phyloP scores from a whole-genome alignment of 2,888 invertebrate species.

The Ornithoptera alexandrae region DNA sequence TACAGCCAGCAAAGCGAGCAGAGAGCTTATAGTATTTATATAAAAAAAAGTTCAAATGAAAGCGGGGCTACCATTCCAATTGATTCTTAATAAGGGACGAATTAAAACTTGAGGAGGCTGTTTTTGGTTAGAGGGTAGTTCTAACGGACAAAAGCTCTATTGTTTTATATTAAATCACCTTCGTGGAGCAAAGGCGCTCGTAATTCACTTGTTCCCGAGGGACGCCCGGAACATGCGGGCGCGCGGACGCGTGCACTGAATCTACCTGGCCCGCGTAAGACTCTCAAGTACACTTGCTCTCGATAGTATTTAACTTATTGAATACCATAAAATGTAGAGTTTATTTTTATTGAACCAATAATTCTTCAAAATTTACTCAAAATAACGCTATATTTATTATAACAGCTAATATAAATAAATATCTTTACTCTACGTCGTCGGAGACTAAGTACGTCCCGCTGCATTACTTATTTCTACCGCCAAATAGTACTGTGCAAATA shows the following conservation, averaged over 20 bases:
- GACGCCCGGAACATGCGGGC: slow-evolving; percentile 22
- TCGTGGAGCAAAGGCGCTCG: slow-evolving; percentile 51
- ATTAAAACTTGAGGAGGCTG: slow-evolving; percentile 38
- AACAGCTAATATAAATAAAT: no score
- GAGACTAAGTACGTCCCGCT: no score
- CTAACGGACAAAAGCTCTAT: slow-evolving; percentile 53
- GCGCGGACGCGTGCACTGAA: slow-evolving; percentile 26
- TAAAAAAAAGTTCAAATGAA: no score
- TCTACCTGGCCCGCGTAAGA: slow-evolving; percentile 28
- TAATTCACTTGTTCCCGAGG: slow-evolving; percentile 52
- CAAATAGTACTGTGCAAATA: no score
- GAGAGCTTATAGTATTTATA: no score
- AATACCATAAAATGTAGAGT: no score
- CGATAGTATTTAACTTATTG: background rate
- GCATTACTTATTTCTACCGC: no score
- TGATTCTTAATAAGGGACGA: slow-evolving; percentile 23
- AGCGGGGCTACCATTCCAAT: background rate
- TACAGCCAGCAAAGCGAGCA: no score
- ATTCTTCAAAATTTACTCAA: no score
- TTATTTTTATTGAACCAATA: no score
- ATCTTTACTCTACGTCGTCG: no score
- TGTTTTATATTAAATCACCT: slow-evolving; percentile 60
- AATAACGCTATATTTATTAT: no score
- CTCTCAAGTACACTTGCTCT: slow-evolving; percentile 18
- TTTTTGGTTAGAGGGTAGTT: slow-evolving; percentile 52